Base-by-base conservation (phyloP, 2,113 vertebrate genomes). In the Anguilla japonica region DNA sequence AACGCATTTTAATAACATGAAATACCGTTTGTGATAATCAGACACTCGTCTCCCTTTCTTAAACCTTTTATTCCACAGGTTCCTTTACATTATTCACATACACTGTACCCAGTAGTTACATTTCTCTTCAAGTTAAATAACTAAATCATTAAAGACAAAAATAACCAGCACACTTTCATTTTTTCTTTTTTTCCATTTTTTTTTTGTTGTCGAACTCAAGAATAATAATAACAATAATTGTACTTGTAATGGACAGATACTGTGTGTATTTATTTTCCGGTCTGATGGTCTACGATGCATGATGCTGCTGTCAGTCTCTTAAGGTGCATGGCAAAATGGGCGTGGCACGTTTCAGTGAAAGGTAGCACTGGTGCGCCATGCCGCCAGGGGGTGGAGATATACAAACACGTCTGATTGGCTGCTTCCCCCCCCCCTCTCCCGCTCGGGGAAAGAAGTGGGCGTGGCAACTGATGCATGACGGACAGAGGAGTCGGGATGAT, bases 71-170 rank as follows among this genome's bases (percentile, higher is more conserved):
- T 93, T 92, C 89, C 88, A 85, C 41, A 92, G 92, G 90, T 93
- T 94, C 95, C 98, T 98, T 96, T 98, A 99, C 98, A 99, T 94
- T 98, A 98, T 99, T 98, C 97, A 99, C 97, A 99, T 94, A 96
- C 93, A 94, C 95, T 94, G 96, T 95, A 96, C 94, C 96, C 97
- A 96, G 95, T 95, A 93, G 91, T 94, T 92, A 93, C 91, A 92
- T 91, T 91, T 91, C 87, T 91, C 91, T 93, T 92, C 90, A 93
- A 96, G 95, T 98, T 98, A 98, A 99, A 99, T 98, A 97, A 96
- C 97, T 96, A 97, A 96, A 95, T 89, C 89, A 92, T 93, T 92
- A 96, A 88, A 93, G 91, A 92, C 87, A 93, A 93, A 53, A 92
- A 90, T 91, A 93, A 85, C 89, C 83, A 90, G 89, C 89, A 88